These are phyloP conservation scores for Lepeophtheirus nordmannii DNA, from an alignment of 2,888 invertebrate species.

Conservation along the genomic window DNA sequence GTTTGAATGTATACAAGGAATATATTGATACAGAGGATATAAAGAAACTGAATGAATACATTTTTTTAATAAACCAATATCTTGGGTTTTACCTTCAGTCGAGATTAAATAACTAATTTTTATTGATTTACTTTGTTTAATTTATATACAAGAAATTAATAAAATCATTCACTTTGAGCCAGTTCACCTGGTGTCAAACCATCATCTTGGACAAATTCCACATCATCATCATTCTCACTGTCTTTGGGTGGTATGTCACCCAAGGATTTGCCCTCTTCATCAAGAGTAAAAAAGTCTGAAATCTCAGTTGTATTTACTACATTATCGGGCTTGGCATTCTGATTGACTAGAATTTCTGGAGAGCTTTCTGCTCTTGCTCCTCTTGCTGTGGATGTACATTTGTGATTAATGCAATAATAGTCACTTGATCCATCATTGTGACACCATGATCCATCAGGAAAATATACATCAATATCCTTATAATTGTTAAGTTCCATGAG, in stretches of 20 bases:
- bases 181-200: background rate
- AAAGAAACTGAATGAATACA: too few species aligned
- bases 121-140: too few species aligned
- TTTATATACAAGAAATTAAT: too few species aligned
- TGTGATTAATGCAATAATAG: conserved; percentile 43
- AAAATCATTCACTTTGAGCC: background rate
- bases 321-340: background rate
- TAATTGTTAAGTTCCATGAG: conserved; percentile 56
- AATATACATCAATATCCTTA: conserved; percentile 50
- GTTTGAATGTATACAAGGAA: too few species aligned
- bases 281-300: background rate
- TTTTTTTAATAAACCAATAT: too few species aligned
- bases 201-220: background rate
- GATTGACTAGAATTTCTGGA: background rate
- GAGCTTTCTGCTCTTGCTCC: background rate
- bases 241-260: background rate
- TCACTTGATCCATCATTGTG: conserved; percentile 48
- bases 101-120: too few species aligned
- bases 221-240: background rate
- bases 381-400: background rate
- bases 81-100: too few species aligned
- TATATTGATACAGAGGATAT: too few species aligned
- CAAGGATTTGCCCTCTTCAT: background rate
- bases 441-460: conserved; percentile 68
- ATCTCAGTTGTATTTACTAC: background rate